A percentile compares a stretch with the other conserved stretches of the same genome.
Evolutionary conservation across 2,888 invertebrate genomes (phyloP).

Genomic region (Amphimallon solstitiale): DNA sequence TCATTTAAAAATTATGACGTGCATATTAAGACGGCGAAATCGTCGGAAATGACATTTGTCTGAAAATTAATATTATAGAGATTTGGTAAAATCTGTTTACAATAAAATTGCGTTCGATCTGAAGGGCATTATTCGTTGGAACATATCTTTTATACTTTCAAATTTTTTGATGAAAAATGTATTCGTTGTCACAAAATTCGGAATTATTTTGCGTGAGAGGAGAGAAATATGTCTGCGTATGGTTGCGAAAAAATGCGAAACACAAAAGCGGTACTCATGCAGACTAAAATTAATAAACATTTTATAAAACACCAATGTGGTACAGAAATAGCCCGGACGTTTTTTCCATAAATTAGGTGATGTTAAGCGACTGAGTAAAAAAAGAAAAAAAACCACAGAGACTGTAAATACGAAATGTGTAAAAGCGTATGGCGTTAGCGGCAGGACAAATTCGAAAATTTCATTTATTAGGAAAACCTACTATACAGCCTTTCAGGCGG

Average conservation of each 20-base stretch:
- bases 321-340: slow-evolving; percentile 10
- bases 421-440: slow-evolving; percentile 20
- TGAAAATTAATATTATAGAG: too few relatives aligned
- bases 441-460: slow-evolving; percentile 28
- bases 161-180: slow-evolving; percentile 22
- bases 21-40: too few relatives aligned
- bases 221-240: not conserved
- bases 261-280: slow-evolving; percentile 26
- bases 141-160: too few relatives aligned
- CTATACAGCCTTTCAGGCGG: slow-evolving; percentile 20
- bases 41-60: too few relatives aligned
- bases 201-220: slow-evolving; percentile 11
- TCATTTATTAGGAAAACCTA: slow-evolving; percentile 11
- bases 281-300: slow-evolving; percentile 32
- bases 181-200: slow-evolving; percentile 23
- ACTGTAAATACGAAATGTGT: slow-evolving; percentile 20
- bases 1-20: too few relatives aligned
- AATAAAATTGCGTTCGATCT: too few relatives aligned
- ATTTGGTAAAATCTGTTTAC: too few relatives aligned
- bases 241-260: slow-evolving; percentile 1
- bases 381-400: not conserved
- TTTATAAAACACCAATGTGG: slow-evolving; percentile 10
- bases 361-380: slow-evolving; percentile 16
- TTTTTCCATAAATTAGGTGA: slow-evolving; percentile 24
- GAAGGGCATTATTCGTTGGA: too few relatives aligned